These are phyloP conservation scores for Alexandromys fortis DNA, from an alignment of 2,113 vertebrate genomes.

Conservation along the genomic window DNA sequence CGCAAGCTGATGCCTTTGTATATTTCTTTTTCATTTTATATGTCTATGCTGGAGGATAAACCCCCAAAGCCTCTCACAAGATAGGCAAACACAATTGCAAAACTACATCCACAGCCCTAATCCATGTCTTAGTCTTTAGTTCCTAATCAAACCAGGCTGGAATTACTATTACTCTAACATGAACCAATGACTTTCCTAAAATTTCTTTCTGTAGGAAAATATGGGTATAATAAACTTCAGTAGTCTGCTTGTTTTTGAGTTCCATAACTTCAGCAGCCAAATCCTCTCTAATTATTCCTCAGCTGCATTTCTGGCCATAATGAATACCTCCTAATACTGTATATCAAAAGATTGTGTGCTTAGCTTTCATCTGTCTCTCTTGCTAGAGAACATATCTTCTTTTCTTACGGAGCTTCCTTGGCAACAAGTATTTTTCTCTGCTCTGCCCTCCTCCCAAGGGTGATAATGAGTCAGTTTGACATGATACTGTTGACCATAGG, in stretches of 20 bases:
- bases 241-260: background rate
- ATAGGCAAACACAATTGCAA: background rate
- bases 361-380: background rate
- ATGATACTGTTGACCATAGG: background rate
- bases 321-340: background rate
- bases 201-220: background rate
- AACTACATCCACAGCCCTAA: background rate
- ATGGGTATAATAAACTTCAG: background rate
- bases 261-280: background rate
- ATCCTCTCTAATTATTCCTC: background rate
- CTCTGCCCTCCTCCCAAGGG: rapidly evolving
- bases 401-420: background rate
- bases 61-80: no score
- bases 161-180: slow-evolving; percentile 2
- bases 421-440: background rate
- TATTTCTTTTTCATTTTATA: background rate
- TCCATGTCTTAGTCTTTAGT: background rate
- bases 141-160: slow-evolving; percentile 17
- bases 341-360: background rate
- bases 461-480: background rate
- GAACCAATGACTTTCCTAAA: background rate
- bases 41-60: background rate
- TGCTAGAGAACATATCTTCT: background rate
- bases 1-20: background rate
- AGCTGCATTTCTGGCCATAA: background rate